A percentile compares a stretch with the other conserved stretches of the same genome.
Conservation (phyloP, 1,140 invertebrate genomes). For the Cephus cinctus region DNA sequence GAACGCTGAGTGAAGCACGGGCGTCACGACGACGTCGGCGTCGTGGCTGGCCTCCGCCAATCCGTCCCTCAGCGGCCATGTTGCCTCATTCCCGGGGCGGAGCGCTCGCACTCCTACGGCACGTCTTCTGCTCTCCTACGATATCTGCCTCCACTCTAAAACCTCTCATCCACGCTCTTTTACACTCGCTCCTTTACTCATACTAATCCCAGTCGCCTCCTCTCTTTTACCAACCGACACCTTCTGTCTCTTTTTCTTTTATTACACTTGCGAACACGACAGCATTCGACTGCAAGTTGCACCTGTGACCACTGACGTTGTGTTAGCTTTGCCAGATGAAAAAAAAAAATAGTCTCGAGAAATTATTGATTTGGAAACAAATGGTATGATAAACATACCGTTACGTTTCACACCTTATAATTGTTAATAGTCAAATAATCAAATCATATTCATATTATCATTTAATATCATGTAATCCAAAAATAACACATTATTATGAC, state of each 20-base stretch:
- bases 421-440: no score
- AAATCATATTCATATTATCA: no score
- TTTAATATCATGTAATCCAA: no score
- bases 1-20: slow-evolving; percentile 49
- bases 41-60: slow-evolving; percentile 49
- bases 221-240: background rate
- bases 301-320: slow-evolving; percentile 40
- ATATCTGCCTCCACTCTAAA: slow-evolving; percentile 6
- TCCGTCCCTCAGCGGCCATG: slow-evolving; percentile 56
- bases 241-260: slow-evolving; percentile 3
- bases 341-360: no score
- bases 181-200: slow-evolving; percentile 10
- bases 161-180: slow-evolving; percentile 11
- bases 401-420: no score
- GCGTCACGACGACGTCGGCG: slow-evolving; percentile 51
- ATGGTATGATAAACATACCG: no score
- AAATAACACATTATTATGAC: no score
- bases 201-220: background rate
- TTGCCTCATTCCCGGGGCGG: slow-evolving; percentile 52
- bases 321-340: no score
- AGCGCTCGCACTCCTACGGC: slow-evolving; percentile 29
- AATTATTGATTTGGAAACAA: no score
- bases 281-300: slow-evolving; percentile 30
- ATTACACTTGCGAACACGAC: slow-evolving; percentile 13
- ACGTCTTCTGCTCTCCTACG: slow-evolving; percentile 15